Evolutionary conservation across 2,113 vertebrate species (phyloP).

Genomic region (Mormyrus iriodes): DNA sequence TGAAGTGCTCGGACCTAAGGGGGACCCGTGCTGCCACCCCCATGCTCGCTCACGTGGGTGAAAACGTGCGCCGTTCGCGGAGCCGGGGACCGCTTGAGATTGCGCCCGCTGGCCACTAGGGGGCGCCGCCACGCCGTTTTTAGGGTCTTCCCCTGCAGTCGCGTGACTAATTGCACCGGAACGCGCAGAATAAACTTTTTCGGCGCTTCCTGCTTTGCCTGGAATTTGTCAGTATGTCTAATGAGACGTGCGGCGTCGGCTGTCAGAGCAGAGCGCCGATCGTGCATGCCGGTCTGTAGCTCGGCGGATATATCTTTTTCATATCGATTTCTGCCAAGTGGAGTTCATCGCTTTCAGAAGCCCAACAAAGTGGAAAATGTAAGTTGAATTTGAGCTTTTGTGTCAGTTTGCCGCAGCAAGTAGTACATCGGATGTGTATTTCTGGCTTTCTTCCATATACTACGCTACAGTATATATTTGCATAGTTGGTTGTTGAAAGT

Average conservation of each 20-base stretch:
- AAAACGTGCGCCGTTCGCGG: background rate
- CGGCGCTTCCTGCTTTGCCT: slow-evolving; percentile 46
- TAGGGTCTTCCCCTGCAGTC: slow-evolving; percentile 31
- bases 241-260: background rate
- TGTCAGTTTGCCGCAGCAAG: background rate
- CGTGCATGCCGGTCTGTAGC: background rate
- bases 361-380: background rate
- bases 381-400: background rate
- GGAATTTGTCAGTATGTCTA: slow-evolving; percentile 6
- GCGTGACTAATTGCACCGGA: slow-evolving; percentile 63
- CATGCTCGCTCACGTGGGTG: background rate
- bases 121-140: background rate
- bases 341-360: background rate
- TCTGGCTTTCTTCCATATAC: background rate
- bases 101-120: background rate
- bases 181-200: slow-evolving; percentile 48
- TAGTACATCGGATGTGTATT: background rate
- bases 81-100: background rate
- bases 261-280: background rate
- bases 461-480: background rate
- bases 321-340: background rate
- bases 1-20: too few relatives aligned
- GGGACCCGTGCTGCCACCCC: too few relatives aligned
- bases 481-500: background rate
- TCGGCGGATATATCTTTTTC: background rate